A percentile compares a stretch with the other conserved stretches of the same genome.
phyloP scores from a whole-genome alignment of 2,113 vertebrate species.

The Tetrao urogallus region DNA sequence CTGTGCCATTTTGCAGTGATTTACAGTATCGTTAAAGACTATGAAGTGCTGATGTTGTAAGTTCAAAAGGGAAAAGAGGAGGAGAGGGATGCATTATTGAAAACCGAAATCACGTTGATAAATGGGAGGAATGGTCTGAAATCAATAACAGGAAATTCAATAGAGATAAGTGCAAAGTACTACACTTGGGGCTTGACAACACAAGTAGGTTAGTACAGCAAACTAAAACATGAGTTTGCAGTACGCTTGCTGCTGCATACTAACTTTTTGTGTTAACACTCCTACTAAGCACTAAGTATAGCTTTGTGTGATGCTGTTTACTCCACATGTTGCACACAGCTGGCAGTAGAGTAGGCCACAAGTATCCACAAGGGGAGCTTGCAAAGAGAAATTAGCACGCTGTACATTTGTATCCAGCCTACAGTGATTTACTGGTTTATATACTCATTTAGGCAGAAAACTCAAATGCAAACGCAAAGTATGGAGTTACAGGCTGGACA shows the following conservation, averaged over 20 bases:
- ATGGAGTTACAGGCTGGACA: not conserved
- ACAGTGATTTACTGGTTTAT: not conserved
- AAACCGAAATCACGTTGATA: conserved; percentile 21
- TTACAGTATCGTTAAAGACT: not conserved
- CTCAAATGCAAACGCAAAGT: not conserved
- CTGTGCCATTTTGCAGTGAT: not conserved
- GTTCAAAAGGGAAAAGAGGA: not conserved
- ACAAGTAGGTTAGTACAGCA: not conserved
- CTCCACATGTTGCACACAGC: not conserved
- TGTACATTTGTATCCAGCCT: not conserved
- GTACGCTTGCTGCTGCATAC: not conserved
- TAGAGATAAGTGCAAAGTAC: not conserved
- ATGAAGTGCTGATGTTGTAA: not conserved
- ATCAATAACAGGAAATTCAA: conserved; percentile 9
- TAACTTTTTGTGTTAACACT: not conserved
- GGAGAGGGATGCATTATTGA: not conserved
- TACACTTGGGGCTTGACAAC: not conserved
- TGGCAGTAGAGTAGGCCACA: not conserved
- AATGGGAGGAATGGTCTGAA: not conserved
- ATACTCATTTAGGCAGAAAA: not conserved
- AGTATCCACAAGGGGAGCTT: not conserved
- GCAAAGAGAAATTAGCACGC: not conserved
- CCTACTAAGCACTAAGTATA: not conserved
- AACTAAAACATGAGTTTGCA: conserved; percentile 5
- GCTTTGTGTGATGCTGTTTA: not conserved